Base-by-base conservation (phyloP, 2,888 invertebrate species). In the Malachius bipustulatus region DNA sequence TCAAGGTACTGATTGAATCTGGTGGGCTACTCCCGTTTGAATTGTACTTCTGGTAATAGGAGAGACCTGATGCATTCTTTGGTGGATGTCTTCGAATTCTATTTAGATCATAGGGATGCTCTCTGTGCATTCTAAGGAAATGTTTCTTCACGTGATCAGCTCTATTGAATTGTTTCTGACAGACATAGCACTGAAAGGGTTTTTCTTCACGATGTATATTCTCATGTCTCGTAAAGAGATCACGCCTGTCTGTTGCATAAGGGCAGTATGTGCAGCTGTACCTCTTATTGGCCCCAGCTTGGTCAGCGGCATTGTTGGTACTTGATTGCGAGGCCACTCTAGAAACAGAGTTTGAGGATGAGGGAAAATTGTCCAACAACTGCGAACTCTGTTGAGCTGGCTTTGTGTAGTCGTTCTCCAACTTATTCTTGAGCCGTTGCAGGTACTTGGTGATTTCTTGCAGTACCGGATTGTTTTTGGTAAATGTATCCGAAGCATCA, bases 91-190 rank as follows among this genome's bases (percentile, higher is more conserved):
- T 70, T 37, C 84, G 68, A 52, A 87, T 87, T 55, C 82, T 75
- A 51, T 84, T 81, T 38, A 87, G 67, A 54, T 90, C 89, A 59
- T 90, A 91, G 2, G 79, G 78, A 57, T 87, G 79, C 50, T 89
- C 90, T 28, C 89, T 74, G 56, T 91, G 90, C 85, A 91, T 90
- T 46, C 90, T 71, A 46, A 88, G 66, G 54, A 90, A 90, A 62
- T 91, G 90, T 55, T 91, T 91, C 63, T 91, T 91, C 30, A 91
- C 90, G 59, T 91, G 90, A 62, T 91, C 90, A 26, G 90, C 90
- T 34, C 90, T 73, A 62, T 90, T 91, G 66, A 91, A 91, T 60
- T 89, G 87, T 62, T 90, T 89, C 57, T 82, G 77, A 57, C 90
- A 90, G 16, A 89, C 79, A 59, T 90, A 90, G 62, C 90, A 91